Evolutionary conservation across 2,888 invertebrate genomes (phyloP).

Genomic region (Leptopilina myrica): DNA sequence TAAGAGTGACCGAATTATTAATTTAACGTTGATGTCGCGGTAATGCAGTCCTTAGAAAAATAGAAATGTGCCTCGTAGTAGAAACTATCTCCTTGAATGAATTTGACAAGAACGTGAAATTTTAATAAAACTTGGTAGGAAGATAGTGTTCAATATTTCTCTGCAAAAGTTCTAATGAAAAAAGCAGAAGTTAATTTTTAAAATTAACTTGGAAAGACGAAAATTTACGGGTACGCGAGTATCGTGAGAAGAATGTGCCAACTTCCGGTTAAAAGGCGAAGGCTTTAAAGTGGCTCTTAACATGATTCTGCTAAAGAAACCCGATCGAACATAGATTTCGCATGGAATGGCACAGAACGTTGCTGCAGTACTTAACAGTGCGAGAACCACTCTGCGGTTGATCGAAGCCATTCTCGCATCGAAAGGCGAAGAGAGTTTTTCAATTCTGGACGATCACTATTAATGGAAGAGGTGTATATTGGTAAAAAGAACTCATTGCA

Average conservation of each 20-base stretch:
- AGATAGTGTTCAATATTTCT: too few species aligned
- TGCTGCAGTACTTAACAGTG: constrained; percentile 9
- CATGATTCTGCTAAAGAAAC: constrained; percentile 1
- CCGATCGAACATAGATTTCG: constrained; percentile 21
- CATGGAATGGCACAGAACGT: constrained; percentile 12
- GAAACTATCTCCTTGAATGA: too few species aligned
- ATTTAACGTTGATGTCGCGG: too few species aligned
- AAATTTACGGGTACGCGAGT: not conserved
- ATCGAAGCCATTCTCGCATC: constrained; percentile 27
- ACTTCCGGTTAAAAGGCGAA: not conserved
- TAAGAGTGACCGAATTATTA: too few species aligned
- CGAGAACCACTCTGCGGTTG: constrained; percentile 27
- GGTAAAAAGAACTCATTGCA: not conserved
- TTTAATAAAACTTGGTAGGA: too few species aligned
- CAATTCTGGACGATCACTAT: constrained; percentile 40
- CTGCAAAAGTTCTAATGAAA: too few species aligned
- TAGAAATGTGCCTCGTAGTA: too few species aligned
- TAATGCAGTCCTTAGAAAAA: too few species aligned
- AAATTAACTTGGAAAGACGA: not conserved
- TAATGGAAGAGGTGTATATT: not conserved
- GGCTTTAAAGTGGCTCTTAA: not conserved
- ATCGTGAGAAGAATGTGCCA: not conserved
- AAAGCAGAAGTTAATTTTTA: too few species aligned
- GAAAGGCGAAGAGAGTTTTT: constrained; percentile 43
- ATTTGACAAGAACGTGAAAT: too few species aligned